Base-by-base conservation (phyloP, 2,888 invertebrate genomes). In the Cryptocheilus praepositus region DNA sequence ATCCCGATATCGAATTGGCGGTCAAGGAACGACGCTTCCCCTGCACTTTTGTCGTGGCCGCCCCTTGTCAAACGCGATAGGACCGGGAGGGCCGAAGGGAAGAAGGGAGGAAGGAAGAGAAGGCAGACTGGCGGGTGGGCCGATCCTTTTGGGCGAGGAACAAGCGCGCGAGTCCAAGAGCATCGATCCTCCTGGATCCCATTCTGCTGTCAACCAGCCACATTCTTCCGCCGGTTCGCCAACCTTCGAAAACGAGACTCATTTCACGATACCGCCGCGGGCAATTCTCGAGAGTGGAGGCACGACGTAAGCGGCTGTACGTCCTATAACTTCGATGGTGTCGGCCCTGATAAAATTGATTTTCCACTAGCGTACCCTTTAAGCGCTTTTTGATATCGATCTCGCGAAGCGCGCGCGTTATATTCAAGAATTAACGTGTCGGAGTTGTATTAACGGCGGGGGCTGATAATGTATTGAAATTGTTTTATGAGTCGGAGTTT, bases 241-340 rank as follows among this genome's bases (percentile, higher is more conserved):
- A 72, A 77, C 71, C 77, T 75, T 77, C 79, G 75, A 79, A 79
- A 79, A 77, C 74, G 71, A 78, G 73, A 59, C 71, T 64, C 79
- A 49, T 69, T 71, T 44, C 72, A 57, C 67, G 61, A 60, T 45
- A 45, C 46, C 25, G 57, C 55, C 43, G 44, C 51, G 28, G 46
- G 60, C 70, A 56, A 66, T 58, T 69, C 36, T 36, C 36, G 36
- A 11, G 36, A 36, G 36, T 1, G 11, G 1, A 11, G 36, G 7
- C n/a, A 18, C 16, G 15, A n/a, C 43, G n/a, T 19, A 36, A 8
- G 19, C 56, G 15, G 15, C 18, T 36, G 43, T 58, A n/a, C 53
- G 36, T 36, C 13, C 7, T 36, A 36, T 36, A 36, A 36, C 36
- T 36, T 36, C 7, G 13, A 36, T 36, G 36, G 36, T 36, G 36